Base-by-base conservation (phyloP, 2,797 vertebrate species). In the Lepilemur ruficaudatus region DNA sequence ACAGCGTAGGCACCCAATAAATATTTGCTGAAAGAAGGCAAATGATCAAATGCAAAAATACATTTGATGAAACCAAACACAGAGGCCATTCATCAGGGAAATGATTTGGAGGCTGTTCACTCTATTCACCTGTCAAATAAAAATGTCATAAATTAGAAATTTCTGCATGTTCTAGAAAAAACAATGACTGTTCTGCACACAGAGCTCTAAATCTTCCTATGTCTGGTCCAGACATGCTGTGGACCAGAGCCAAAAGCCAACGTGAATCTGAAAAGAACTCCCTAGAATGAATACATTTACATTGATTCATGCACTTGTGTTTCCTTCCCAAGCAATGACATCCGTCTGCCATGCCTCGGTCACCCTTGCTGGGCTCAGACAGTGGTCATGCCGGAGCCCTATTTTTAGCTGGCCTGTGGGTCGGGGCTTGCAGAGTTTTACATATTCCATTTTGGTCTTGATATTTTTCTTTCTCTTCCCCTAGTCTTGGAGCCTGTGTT, bases 401-500 rank as follows among this genome's bases (percentile, higher is more conserved):
- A 79, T 93, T 93, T 96, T 94, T 90, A 93, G 86, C 43, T 20
- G 7, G 65, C n/a, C 79, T 67, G 70, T 73, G 93, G 86, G 50
- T 67, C 73, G 89, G 65, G 79, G 28, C 48, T 90, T 3, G 0
- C 41, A 88, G 75, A 67, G 30, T 61, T 78, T 83, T 65, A 55
- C 73, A 82, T 67, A 46, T 23, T 96, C 65, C 91, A 43, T 83
- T 94, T 83, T 2, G 18, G 41, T 91, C 73, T 73, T 94, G 67
- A 75, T 94, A 43, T 96, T 84, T 94, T 93, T 88, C 78, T 97
- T 97, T 98, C 84, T 93, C 95, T 97, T 97, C 82, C 23, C 78
- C 57, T 25, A 17, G 0, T 78, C 89, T 73, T 48, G 10, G 30
- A 95, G 70, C 30, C 38, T 20, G 12, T 96, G 93, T 96, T 98